These are phyloP conservation scores for Aurelia sp. DNA, from an alignment of 30 jellyfish, hydroid and myxozoan species.

Conservation along the genomic window DNA sequence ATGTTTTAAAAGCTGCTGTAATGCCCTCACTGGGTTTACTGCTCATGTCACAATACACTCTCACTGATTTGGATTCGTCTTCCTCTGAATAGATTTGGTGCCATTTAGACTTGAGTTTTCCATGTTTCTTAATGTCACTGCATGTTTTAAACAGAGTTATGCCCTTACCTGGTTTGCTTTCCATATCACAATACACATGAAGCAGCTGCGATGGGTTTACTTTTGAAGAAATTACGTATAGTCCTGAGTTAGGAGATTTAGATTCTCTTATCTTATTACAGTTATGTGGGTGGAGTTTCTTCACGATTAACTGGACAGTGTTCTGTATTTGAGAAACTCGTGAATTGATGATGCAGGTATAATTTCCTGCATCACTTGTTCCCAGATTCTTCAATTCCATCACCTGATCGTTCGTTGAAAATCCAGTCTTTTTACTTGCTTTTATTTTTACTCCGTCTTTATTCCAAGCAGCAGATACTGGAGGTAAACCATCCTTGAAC, in stretches of 20 bases:
- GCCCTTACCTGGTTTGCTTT: neutral
- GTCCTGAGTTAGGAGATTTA: no score
- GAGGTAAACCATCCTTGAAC: conserved; percentile 7
- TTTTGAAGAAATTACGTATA: no score
- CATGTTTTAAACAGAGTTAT: neutral
- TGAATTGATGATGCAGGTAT: neutral
- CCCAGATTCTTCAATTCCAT: neutral
- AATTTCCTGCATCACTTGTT: neutral
- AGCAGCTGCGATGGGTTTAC: neutral
- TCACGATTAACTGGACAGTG: neutral
- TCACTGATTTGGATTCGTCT: neutral
- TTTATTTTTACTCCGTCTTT: neutral
- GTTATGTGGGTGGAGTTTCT: no score
- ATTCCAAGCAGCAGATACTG: neutral
- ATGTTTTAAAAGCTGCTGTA: neutral
- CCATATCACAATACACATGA: no score
- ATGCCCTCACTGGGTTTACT: no score
- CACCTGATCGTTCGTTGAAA: neutral
- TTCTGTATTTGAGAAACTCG: neutral
- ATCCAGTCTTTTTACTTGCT: no score
- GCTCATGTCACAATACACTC: conserved; percentile 35
- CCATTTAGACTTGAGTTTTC: neutral
- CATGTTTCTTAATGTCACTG: neutral
- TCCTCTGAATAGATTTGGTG: neutral
- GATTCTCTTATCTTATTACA: no score